These are phyloP conservation scores for Fistularia commersonii DNA, from an alignment of 2,797 vertebrate species.

Conservation along the genomic window DNA sequence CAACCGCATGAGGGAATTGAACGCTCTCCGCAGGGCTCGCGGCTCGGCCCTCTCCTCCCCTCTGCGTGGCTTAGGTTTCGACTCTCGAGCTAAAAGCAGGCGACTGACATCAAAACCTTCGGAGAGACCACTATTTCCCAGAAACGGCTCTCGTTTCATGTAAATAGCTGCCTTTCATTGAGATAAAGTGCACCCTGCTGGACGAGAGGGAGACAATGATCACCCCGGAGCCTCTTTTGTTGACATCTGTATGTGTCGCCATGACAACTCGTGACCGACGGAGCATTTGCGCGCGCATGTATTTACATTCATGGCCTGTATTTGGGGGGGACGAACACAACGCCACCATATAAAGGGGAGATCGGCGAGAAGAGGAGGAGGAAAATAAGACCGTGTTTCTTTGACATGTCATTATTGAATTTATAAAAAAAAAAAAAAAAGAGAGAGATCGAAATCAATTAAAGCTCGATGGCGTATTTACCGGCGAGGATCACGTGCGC, in stretches of 20 bases:
- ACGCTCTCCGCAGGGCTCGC: conserved; percentile 49
- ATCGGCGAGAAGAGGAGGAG: background rate
- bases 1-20: conserved; percentile 48
- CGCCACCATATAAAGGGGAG: background rate
- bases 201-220: conserved; percentile 53
- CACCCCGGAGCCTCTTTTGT: conserved; percentile 52
- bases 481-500: too few relatives aligned
- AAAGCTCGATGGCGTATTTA: too few relatives aligned
- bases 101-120: conserved; percentile 69
- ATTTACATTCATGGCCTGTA: conserved; percentile 24
- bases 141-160: conserved; percentile 67
- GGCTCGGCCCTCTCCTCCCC: conserved; percentile 33
- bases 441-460: too few relatives aligned
- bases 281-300: conserved; percentile 21
- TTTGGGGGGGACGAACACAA: conserved; percentile 14
- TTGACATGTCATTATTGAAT: too few relatives aligned
- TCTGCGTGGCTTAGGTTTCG: conserved; percentile 65
- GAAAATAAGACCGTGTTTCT: too few relatives aligned
- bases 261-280: conserved; percentile 37
- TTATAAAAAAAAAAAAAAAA: too few relatives aligned
- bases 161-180: conserved; percentile 67
- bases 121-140: conserved; percentile 62
- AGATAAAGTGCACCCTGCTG: conserved; percentile 66
- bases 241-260: conserved; percentile 57
- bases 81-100: conserved; percentile 65